A percentile compares a stretch with the other conserved stretches of the same genome.
Evolutionary conservation across 2,113 vertebrate genomes (phyloP).

Genomic region (Cercopithecus mona): DNA sequence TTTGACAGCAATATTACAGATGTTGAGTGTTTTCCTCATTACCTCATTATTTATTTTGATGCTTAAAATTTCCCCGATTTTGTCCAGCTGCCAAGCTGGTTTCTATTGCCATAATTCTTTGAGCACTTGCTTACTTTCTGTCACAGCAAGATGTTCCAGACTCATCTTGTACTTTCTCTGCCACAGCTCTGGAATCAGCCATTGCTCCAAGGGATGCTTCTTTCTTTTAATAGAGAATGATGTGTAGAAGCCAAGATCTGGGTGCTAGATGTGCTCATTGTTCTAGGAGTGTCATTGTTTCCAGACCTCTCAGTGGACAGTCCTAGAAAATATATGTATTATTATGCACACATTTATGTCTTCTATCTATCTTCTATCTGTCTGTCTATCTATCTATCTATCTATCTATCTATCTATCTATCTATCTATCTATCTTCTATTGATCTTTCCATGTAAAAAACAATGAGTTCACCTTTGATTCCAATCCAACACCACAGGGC

Average conservation of each 20-base stretch:
- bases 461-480: not conserved
- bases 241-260: conserved; percentile 42
- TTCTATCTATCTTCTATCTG: not conserved
- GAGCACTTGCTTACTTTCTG: conserved; percentile 38
- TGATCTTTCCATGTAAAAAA: not conserved
- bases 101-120: conserved; percentile 1
- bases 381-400: not conserved
- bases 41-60: conserved; percentile 37
- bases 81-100: conserved; percentile 2
- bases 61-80: conserved; percentile 47
- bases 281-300: not conserved
- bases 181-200: not conserved
- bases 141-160: not conserved
- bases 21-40: conserved; percentile 7
- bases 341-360: not conserved
- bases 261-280: not conserved
- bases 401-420: not conserved
- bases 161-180: conserved; percentile 18
- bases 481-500: not conserved
- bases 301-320: not conserved
- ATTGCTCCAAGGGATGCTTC: not conserved
- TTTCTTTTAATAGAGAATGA: conserved; percentile 17
- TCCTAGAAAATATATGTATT: not conserved
- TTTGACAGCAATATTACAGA: conserved; percentile 33
- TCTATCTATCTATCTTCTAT: not conserved